Evolutionary conservation across 2,888 invertebrate species (phyloP), one percentile per base, ranked within the genome.

Genomic region (Apocheima hispidaria): DNA sequence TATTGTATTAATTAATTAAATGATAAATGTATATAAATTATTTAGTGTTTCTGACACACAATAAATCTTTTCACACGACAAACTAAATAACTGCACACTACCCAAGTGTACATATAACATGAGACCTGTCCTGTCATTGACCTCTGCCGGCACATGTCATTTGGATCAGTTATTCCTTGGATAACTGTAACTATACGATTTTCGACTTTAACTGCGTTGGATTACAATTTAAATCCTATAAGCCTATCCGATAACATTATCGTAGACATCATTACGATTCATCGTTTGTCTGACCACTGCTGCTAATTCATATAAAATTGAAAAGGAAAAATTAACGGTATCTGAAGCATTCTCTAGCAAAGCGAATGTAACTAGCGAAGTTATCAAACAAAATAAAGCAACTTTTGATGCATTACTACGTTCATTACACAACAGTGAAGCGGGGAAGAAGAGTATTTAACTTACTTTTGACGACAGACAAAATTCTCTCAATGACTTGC

Each of bases 221-320:
- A 30, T 30, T 50, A 58, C 10, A 26, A 26, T 40, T n/a, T 38
- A 21, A 44, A 41, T 49, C 16, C 14, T 41, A 4, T 16, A n/a
- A n/a, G n/a, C n/a, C n/a, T n/a, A n/a, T n/a, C n/a, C n/a, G n/a
- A n/a, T n/a, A 21, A 44, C 28, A 41, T 2, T 14, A 10, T 26
- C 21, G 23, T 21, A 30, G 26, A 20, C 12, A 30, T 57, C 49
- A 60, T 67, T 67, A 63, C 9, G 12, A 68, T 65, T 60, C 67
- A 64, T 49, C 44, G 35, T 20, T 48, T 33, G 60, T 52, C 38
- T 51, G 38, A 35, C 12, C 16, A 16, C 20, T 16, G 14, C 9
- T 38, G 38, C 18, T 18, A n/a, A 18, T 23, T 7, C 0, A n/a
- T n/a, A n/a, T 43, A 43, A 6, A 23, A 14, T 41, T 41, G n/a